Conservation (phyloP, 1,140 invertebrate species). For the Portunus trituberculatus region DNA sequence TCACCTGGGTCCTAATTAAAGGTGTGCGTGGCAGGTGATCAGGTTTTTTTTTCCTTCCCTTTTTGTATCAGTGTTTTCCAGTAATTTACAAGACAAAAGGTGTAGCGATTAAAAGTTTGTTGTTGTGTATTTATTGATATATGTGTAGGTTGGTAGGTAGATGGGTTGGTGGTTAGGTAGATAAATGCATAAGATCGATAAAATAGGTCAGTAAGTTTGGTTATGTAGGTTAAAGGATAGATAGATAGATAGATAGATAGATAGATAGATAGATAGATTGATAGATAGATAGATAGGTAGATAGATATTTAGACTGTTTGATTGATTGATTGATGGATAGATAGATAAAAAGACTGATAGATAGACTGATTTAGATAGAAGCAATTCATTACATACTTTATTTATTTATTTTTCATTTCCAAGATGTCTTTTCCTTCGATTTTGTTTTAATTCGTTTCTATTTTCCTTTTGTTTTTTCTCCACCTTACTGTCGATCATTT, state of each 20-base stretch:
- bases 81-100: too few species aligned
- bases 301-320: background rate
- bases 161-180: background rate
- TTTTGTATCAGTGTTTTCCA: background rate
- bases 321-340: background rate
- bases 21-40: background rate
- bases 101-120: too few species aligned
- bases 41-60: background rate
- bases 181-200: background rate
- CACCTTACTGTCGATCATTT: too few species aligned
- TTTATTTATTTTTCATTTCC: background rate
- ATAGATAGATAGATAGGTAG: constrained; percentile 5
- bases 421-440: too few species aligned
- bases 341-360: background rate
- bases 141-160: background rate
- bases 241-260: background rate
- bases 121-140: background rate
- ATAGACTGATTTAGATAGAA: background rate
- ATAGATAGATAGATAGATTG: constrained; percentile 4
- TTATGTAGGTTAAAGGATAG: background rate
- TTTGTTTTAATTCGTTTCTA: too few species aligned
- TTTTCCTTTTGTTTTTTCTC: too few species aligned
- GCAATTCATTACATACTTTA: background rate
- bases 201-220: background rate
- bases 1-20: background rate